These are phyloP conservation scores for Sphenopsis melanotis DNA, from an alignment of 2,797 vertebrate species.

Conservation along the genomic window DNA sequence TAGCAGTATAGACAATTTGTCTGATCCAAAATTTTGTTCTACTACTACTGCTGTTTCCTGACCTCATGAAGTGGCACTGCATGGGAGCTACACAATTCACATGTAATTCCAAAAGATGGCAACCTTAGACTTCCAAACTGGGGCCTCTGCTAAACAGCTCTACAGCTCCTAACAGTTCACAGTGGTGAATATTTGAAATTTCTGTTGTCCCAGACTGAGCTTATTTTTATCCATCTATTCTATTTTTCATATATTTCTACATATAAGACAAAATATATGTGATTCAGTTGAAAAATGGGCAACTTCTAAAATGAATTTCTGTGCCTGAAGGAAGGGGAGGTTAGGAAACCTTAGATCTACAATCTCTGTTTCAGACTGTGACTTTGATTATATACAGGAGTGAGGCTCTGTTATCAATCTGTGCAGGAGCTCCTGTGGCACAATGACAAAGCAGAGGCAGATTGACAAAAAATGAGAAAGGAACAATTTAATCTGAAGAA, in stretches of 20 bases:
- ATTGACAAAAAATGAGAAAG: not conserved
- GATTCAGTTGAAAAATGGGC: not conserved
- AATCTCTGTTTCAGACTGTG: not conserved
- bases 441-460: not conserved
- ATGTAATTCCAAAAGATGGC: constrained; percentile 47
- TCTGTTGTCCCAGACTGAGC: not conserved
- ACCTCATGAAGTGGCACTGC: not conserved
- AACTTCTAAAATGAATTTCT: not conserved
- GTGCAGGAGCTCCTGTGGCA: not conserved
- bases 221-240: not conserved
- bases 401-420: not conserved
- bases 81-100: constrained; percentile 11
- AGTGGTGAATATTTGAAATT: not conserved
- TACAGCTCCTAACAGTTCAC: not conserved
- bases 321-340: not conserved
- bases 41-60: not conserved
- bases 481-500: not conserved
- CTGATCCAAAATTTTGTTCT: not conserved
- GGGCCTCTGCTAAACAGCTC: not conserved
- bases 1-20: not conserved
- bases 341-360: not conserved
- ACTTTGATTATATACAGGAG: not conserved
- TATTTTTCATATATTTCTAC: not conserved
- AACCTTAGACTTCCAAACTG: constrained; percentile 36
- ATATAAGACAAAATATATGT: not conserved